These are phyloP conservation scores for Trachemys scripta DNA, from an alignment of 2,113 vertebrate species.

Conservation along the genomic window DNA sequence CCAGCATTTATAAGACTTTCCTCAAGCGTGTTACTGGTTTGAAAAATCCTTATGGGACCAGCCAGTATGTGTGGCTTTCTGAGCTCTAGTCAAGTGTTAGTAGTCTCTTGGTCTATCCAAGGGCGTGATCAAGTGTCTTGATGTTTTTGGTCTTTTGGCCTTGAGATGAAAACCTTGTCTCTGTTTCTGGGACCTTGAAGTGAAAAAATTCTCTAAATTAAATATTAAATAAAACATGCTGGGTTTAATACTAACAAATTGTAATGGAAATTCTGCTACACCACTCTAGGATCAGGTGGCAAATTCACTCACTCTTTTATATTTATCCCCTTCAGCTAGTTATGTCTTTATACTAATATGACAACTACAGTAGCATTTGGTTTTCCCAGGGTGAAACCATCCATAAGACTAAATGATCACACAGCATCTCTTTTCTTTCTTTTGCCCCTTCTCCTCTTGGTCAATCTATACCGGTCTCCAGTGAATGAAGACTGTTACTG, in stretches of 20 bases:
- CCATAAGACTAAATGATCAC: background rate
- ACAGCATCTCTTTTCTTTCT: background rate
- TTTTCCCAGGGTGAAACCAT: background rate
- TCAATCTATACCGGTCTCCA: background rate
- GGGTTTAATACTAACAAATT: rapidly evolving
- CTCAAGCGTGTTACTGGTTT: background rate
- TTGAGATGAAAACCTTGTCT: too few relatives aligned
- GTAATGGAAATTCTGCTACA: background rate
- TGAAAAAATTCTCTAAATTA: too few relatives aligned
- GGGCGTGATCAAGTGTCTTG: too few relatives aligned
- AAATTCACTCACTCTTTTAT: background rate
- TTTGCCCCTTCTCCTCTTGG: background rate
- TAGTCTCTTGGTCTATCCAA: too few relatives aligned
- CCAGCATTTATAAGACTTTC: constrained; percentile 5
- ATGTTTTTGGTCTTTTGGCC: too few relatives aligned
- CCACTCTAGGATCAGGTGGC: background rate
- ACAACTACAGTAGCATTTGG: background rate
- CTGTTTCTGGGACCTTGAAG: too few relatives aligned
- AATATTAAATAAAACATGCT: background rate
- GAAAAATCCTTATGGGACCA: background rate
- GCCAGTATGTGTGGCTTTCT: background rate
- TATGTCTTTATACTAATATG: background rate
- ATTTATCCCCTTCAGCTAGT: rapidly evolving
- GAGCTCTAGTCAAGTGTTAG: too few relatives aligned
- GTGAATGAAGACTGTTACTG: rapidly evolving